Conservation (phyloP, 2,888 invertebrate species). For the Drosophila heteroneura region DNA sequence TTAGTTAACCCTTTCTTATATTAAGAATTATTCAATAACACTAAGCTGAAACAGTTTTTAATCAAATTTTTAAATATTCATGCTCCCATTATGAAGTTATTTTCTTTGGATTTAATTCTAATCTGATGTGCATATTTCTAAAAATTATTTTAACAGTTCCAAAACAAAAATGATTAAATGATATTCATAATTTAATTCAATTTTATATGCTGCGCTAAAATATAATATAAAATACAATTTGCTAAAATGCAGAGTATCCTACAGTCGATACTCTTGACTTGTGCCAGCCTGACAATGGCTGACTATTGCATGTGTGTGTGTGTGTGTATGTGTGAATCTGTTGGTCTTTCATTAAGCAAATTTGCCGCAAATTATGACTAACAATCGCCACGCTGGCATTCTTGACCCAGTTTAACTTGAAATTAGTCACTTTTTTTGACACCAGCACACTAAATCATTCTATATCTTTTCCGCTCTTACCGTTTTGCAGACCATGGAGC, state of each 20-base stretch:
- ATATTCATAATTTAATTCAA: background rate
- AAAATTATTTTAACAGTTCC: background rate
- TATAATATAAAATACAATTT: background rate
- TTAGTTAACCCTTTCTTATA: background rate
- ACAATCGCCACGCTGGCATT: slow-evolving; percentile 68
- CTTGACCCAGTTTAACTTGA: slow-evolving; percentile 74
- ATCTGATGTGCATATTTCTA: accelerated
- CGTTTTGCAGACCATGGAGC: slow-evolving; percentile 83
- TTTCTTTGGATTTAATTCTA: background rate
- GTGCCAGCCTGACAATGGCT: slow-evolving; percentile 27
- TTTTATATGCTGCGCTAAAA: background rate
- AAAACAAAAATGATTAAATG: background rate
- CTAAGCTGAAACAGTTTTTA: background rate
- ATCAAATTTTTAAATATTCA: too few relatives aligned
- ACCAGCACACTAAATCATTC: slow-evolving; percentile 47
- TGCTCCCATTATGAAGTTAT: background rate
- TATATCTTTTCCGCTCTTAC: slow-evolving; percentile 30
- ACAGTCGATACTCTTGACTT: background rate
- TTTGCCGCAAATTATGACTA: slow-evolving; percentile 75
- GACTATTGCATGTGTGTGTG: slow-evolving; percentile 24
- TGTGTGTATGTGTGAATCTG: slow-evolving; percentile 36
- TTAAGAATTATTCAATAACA: background rate
- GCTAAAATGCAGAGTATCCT: slow-evolving; percentile 14
- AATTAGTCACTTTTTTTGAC: slow-evolving; percentile 65
- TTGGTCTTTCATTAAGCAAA: slow-evolving; percentile 73